Base-by-base conservation (phyloP, 2,797 vertebrate genomes). In the Sebastes vulpes region DNA sequence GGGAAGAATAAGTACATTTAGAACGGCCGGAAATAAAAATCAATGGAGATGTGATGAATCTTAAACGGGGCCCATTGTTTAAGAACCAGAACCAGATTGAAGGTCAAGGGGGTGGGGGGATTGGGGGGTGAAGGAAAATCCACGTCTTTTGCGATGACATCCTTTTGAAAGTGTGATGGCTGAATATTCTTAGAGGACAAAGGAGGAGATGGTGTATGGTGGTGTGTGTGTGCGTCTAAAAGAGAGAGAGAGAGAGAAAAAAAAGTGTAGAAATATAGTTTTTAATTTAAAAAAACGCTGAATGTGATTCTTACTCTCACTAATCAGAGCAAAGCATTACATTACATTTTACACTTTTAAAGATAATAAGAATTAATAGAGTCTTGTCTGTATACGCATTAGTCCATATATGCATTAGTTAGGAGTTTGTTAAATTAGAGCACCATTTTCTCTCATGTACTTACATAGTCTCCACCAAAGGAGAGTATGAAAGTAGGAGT, bases 281-380 rank as follows among this genome's bases (percentile, higher is more conserved):
- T 92, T 94, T 90, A 93, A 92, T 94, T 90, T 84, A 80, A 91
- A 89, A 58, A 92, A 81, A 84, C 50, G 83, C 90, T 93, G 93
- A 92, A 92, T 87, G 88, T 89, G 84, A 95, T 92, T 91, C 85
- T 93, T 87, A 85, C 88, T 90, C 89, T 90, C 83, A 91, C 94
- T 94, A 95, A 96, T 96, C 94, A 95, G 92, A 92, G 74, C 92
- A 90, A 95, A 92, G 91, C 85, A 92, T 95, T 96, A 94, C 87
- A 94, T 94, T 95, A 92, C 88, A 90, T 90, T 92, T 86, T 87
- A 89, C 94, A 94, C 91, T 94, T 95, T 95, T 93, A 94, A 94
- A 95, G 93, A 95, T 95, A 94, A 95, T 96, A 94, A 77, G 88
- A 95, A 96, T 95, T 92, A 95, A 95, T 94, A 94, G 88, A 84